A percentile compares a stretch with the other conserved stretches of the same genome.
These are phyloP conservation scores for Paelopatides confundens DNA, from an alignment of 53 echinoderm and acorn worm genomes.

Conservation along the genomic window DNA sequence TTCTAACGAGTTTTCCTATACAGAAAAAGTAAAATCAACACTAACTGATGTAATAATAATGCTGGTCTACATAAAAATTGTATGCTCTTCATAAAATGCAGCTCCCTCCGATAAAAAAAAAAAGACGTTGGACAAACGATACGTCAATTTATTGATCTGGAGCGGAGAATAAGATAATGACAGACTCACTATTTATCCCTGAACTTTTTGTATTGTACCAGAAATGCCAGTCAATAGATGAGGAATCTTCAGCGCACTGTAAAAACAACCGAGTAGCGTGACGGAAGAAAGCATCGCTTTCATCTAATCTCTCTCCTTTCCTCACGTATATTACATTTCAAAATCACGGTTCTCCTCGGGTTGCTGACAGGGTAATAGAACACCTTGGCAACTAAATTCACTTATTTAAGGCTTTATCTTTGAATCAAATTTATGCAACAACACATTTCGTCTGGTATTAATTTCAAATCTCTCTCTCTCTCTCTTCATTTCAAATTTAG, in stretches of 20 bases:
- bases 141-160: neutral
- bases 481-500: neutral
- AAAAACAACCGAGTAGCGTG: neutral
- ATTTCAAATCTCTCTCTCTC: conserved; percentile 3
- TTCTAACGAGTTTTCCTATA: too few species aligned
- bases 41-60: too few species aligned
- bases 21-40: too few species aligned
- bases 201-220: neutral
- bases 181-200: neutral
- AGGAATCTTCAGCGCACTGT: neutral
- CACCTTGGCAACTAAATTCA: conserved; percentile 6
- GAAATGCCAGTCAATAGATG: neutral
- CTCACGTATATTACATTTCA: neutral
- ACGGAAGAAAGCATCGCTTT: neutral
- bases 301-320: neutral
- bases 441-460: conserved; percentile 11
- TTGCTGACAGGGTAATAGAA: neutral
- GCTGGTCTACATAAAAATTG: too few species aligned
- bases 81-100: too few species aligned
- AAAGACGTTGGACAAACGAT: neutral
- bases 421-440: neutral
- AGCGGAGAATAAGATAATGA: neutral
- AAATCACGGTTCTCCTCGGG: neutral
- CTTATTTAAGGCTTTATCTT: neutral
- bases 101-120: neutral